phyloP scores from a whole-genome alignment of 2,888 invertebrate genomes.

The Stenodema calcarata region DNA sequence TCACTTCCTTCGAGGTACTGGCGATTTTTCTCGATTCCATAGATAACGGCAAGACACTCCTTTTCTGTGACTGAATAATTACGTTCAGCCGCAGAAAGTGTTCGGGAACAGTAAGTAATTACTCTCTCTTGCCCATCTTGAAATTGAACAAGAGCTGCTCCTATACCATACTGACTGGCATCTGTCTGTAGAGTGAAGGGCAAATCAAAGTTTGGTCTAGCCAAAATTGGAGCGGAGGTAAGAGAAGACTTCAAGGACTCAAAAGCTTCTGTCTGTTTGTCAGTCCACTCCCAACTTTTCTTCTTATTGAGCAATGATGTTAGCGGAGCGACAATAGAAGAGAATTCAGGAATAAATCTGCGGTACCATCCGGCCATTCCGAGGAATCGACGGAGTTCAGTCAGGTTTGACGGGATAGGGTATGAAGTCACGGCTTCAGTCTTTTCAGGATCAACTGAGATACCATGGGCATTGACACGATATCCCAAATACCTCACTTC shows the following conservation, averaged over 20 bases:
- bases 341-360: constrained; percentile 53
- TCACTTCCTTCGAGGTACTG: too few relatives aligned
- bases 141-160: too few relatives aligned
- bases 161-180: not conserved
- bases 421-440: not conserved
- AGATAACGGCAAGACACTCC: too few relatives aligned
- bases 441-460: not conserved
- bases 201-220: not conserved
- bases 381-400: constrained; percentile 3
- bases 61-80: too few relatives aligned
- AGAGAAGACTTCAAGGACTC: not conserved
- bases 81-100: too few relatives aligned
- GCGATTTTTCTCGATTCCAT: too few relatives aligned
- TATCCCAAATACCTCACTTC: constrained; percentile 42
- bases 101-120: too few relatives aligned
- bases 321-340: not conserved
- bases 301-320: constrained; percentile 43
- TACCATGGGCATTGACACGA: too few relatives aligned
- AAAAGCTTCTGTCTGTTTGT: not conserved
- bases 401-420: not conserved
- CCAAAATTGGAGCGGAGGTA: too few relatives aligned
- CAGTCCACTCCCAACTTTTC: not conserved
- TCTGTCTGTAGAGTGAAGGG: not conserved
- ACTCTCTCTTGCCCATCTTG: too few relatives aligned
- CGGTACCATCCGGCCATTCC: not conserved